These are phyloP conservation scores for Drosophila affinis DNA, from an alignment of 2,888 invertebrate genomes.

Conservation along the genomic window DNA sequence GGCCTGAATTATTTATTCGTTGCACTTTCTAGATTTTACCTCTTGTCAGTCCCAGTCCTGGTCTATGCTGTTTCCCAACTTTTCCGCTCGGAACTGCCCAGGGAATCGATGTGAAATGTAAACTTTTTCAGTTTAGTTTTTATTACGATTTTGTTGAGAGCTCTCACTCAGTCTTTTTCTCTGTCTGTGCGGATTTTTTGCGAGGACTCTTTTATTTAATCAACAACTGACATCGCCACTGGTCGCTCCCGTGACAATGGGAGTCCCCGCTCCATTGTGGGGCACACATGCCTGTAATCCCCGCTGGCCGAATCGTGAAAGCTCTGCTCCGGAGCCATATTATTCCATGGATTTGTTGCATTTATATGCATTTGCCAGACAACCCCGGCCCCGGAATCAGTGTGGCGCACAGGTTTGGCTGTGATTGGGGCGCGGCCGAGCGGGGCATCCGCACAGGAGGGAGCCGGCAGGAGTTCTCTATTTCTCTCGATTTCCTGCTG, in stretches of 20 bases:
- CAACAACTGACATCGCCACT: conserved; percentile 70
- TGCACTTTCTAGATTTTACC: conserved; percentile 63
- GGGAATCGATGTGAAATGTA: conserved; percentile 71
- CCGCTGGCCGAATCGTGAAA: conserved; percentile 70
- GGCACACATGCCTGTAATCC: conserved; percentile 60
- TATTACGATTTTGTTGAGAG: conserved; percentile 56
- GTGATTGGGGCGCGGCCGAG: conserved; percentile 62
- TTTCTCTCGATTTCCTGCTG: conserved; percentile 57
- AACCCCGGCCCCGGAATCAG: conserved; percentile 48
- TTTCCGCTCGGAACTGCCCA: conserved; percentile 16
- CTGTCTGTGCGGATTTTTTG: conserved; percentile 10
- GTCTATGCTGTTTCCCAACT: conserved; percentile 1
- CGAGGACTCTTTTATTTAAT: conserved; percentile 67
- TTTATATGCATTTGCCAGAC: conserved; percentile 51
- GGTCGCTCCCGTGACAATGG: conserved; percentile 54
- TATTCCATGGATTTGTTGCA: conserved; percentile 75
- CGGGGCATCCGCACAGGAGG: conserved; percentile 3
- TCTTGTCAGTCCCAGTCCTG: conserved; percentile 1
- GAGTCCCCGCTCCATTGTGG: conserved; percentile 39
- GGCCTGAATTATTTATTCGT: conserved; percentile 75
- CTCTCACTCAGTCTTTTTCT: conserved; percentile 10
- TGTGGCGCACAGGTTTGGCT: conserved; percentile 63
- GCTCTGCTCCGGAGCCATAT: conserved; percentile 70
- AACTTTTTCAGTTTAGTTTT: conserved; percentile 68
- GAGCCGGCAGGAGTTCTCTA: conserved; percentile 26